These are phyloP conservation scores for Tenodera sinensis DNA, from an alignment of 2,888 invertebrate species.

Conservation along the genomic window DNA sequence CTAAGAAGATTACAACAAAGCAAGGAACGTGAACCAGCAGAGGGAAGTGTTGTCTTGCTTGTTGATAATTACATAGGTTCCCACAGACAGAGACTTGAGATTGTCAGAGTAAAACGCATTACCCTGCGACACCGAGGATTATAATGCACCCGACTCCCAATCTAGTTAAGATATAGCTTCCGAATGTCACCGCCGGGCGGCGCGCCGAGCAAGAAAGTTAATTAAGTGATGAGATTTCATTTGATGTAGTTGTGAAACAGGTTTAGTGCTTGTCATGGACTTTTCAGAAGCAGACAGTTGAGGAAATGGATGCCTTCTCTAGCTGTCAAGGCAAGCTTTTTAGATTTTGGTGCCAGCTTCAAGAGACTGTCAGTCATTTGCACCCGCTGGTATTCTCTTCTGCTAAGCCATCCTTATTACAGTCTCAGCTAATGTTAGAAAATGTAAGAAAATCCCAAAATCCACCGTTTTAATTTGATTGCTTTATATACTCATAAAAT, in stretches of 20 bases:
- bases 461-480: too few relatives aligned
- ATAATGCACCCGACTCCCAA: not conserved
- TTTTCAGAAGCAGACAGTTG: not conserved
- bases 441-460: too few relatives aligned
- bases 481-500: too few relatives aligned
- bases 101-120: not conserved
- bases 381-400: not conserved
- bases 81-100: not conserved
- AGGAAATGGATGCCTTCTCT: not conserved
- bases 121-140: not conserved
- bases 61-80: not conserved
- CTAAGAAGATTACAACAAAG: not conserved
- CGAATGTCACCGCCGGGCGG: not conserved
- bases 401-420: too few relatives aligned
- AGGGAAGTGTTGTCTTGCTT: not conserved
- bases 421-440: too few relatives aligned
- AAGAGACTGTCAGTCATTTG: not conserved
- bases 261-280: constrained; percentile 7
- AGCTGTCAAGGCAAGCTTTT: not conserved
- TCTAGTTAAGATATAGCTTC: constrained; percentile 4
- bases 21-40: not conserved
- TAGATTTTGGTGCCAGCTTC: not conserved
- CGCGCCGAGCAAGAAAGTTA: constrained; percentile 1
- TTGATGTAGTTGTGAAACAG: constrained; percentile 11
- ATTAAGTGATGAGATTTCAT: constrained; percentile 11